Evolutionary conservation across 2,888 invertebrate species (phyloP), one percentile per base, ranked within the genome.

Genomic region (Sinelater perroti): DNA sequence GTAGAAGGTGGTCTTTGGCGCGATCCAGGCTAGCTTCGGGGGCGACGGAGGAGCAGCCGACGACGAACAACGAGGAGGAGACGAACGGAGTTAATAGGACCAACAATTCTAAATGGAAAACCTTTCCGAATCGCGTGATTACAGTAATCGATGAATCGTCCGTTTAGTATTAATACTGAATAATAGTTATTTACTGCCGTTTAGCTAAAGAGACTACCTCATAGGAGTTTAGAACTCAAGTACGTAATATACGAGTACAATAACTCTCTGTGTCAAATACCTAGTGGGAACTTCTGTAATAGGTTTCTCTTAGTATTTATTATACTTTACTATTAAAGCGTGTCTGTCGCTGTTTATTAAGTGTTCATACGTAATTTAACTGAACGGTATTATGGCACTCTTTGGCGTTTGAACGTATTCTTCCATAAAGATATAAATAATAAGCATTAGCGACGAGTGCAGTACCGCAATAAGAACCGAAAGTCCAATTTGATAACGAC

Each of bases 81-180:
- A 74, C 64, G 75, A 81, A 70, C 78, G 80, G 80, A 68, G 78
- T 67, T 65, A 77, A 62, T 67, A 76, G 62, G 68, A 78, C 60
- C 70, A 71, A 70, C 54, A 68, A 68, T 56, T 60, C 72, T 35
- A 78, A 77, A 66, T 77, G 77, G 78, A 78, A 78, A 62, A 68
- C 76, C 67, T 76, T 77, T 65, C 67, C 79, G 70, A 87, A 84
- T 74, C 82, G 89, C 76, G 83, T 87, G 72, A 90, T 90, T 67
- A 89, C 89, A 67, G 89, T 90, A 76, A 90, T 90, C 76, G 89
- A 90, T 75, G 90, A 90, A 75, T 88, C 88, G 62, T 85, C 85
- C 61, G 82, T 85, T 71, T 86, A 74, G 46, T 44, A 57, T 47
- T 49, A 52, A 57, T 24, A 17, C 26, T 36, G 14, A 44, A 14